Conservation (phyloP, 2,888 invertebrate species). For the Beris chalybata region DNA sequence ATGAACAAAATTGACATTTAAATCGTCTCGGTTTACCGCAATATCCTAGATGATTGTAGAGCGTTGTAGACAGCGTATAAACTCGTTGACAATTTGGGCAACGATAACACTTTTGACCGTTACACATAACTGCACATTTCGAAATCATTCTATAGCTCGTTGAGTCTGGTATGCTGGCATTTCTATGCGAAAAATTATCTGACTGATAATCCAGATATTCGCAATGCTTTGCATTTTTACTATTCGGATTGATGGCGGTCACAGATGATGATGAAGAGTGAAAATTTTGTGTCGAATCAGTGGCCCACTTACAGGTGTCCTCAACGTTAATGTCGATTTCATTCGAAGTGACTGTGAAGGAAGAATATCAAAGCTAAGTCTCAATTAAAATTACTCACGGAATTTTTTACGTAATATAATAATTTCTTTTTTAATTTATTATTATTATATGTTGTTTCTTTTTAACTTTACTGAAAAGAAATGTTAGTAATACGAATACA, state of each 20-base stretch:
- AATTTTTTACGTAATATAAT: constrained; percentile 10
- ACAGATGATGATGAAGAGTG: not conserved
- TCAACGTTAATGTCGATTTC: not conserved
- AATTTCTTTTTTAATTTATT: constrained; percentile 12
- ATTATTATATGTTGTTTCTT: constrained; percentile 1
- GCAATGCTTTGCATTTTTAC: not conserved
- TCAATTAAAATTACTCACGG: not conserved
- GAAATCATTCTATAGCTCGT: constrained; percentile 25
- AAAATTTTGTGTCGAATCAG: not conserved
- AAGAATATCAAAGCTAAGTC: constrained; percentile 17
- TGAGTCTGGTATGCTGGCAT: not conserved
- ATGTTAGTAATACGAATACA: too few species aligned
- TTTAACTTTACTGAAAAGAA: too few species aligned
- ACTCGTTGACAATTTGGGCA: constrained; percentile 31
- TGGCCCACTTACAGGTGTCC: not conserved
- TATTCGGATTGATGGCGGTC: not conserved
- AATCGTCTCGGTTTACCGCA: constrained; percentile 35
- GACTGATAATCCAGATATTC: too few species aligned
- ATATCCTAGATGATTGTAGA: constrained; percentile 36
- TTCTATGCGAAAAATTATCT: too few species aligned
- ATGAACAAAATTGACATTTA: constrained; percentile 34
- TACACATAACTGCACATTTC: constrained; percentile 21
- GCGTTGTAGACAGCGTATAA: constrained; percentile 31
- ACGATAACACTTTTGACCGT: constrained; percentile 31
- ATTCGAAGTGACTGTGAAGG: constrained; percentile 22